Conservation (phyloP, 2,888 invertebrate species). For the Therioaphis trifolii region DNA sequence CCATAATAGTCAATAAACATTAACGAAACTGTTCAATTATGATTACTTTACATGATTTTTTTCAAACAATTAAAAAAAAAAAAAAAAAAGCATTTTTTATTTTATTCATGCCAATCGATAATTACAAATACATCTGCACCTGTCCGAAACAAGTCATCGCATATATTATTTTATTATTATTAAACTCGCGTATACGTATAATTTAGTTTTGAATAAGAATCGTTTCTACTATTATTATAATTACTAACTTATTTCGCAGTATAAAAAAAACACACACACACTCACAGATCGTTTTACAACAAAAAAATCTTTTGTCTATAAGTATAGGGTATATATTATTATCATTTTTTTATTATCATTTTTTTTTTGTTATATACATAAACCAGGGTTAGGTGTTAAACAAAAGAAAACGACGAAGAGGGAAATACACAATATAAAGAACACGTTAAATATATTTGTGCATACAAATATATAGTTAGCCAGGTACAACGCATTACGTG, state of each 20-base stretch:
- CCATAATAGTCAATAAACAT: no score
- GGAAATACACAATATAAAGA: neutral
- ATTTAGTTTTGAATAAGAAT: neutral
- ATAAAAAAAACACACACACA: neutral
- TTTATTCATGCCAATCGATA: no score
- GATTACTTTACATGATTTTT: no score
- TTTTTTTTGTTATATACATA: neutral
- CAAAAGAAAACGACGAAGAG: neutral
- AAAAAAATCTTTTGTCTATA: neutral
- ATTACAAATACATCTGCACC: no score
- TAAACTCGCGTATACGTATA: neutral
- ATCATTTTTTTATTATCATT: neutral
- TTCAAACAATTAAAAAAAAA: no score
- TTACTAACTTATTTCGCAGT: neutral
- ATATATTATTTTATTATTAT: no score
- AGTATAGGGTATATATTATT: no score
- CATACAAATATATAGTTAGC: neutral
- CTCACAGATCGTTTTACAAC: constrained; percentile 5
- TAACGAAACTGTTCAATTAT: no score
- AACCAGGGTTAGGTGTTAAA: constrained; percentile 29
- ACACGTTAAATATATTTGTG: neutral
- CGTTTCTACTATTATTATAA: neutral
- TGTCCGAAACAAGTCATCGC: no score
- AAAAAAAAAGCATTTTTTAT: no score
- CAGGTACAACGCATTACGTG: neutral